phyloP scores from a whole-genome alignment of 2,888 invertebrate genomes.

The Apotomis capreana region DNA sequence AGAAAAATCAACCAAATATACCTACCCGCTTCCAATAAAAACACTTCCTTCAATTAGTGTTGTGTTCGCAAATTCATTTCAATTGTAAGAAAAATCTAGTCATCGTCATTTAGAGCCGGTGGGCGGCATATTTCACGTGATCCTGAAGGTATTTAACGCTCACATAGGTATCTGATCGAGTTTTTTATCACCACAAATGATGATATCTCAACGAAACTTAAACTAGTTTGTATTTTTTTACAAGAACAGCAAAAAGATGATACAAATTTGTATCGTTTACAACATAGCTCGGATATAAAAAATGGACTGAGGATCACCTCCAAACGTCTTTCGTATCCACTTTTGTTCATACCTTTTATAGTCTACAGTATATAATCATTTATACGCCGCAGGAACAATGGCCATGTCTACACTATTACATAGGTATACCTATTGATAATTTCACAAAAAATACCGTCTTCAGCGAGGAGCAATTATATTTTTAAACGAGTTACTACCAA shows the following conservation, averaged over 20 bases:
- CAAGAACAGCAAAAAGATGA: conserved; percentile 10
- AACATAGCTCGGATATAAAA: conserved; percentile 11
- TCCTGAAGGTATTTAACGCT: not conserved
- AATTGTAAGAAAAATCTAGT: not conserved
- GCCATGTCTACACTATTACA: too few relatives aligned
- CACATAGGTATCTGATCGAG: not conserved
- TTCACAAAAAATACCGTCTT: too few relatives aligned
- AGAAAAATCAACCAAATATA: not conserved
- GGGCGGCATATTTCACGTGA: not conserved
- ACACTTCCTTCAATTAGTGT: not conserved
- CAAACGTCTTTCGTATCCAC: not conserved
- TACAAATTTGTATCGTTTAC: conserved; percentile 17
- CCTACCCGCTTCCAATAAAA: not conserved
- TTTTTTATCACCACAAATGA: not conserved
- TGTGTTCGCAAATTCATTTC: not conserved
- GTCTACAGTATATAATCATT: not conserved
- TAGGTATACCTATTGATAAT: not conserved
- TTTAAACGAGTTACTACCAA: too few relatives aligned
- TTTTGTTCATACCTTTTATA: not conserved
- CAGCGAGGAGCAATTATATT: too few relatives aligned
- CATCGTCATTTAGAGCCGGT: conserved; percentile 1
- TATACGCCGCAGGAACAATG: too few relatives aligned
- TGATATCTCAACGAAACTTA: conserved; percentile 1
- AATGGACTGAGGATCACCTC: not conserved
- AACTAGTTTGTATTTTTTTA: conserved; percentile 11